A percentile compares a stretch with the other conserved stretches of the same genome.
Conservation (phyloP, 2,797 vertebrate species). For the Sparus aurata region DNA sequence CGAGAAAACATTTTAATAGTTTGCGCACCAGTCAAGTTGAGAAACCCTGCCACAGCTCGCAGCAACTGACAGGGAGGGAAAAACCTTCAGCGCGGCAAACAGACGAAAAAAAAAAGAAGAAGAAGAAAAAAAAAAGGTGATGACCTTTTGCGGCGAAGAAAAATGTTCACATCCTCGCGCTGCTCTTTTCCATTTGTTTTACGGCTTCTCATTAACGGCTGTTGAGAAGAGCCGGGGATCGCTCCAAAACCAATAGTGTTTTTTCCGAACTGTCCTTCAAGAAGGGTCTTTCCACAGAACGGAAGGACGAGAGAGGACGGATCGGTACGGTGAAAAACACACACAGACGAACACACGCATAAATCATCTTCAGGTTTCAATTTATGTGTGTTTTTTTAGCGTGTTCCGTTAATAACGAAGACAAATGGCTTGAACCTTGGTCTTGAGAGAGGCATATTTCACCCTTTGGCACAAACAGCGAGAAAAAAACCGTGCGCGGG, state of each 20-base stretch:
- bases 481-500: slow-evolving; percentile 25
- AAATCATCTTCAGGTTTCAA: slow-evolving; percentile 8
- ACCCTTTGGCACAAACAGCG: slow-evolving; percentile 18
- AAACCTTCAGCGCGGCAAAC: background rate
- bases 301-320: slow-evolving; percentile 2
- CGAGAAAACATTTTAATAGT: slow-evolving; percentile 26
- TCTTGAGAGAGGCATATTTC: slow-evolving; percentile 34
- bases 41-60: background rate
- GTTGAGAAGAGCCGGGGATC: background rate
- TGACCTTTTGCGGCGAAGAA: slow-evolving; percentile 12
- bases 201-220: slow-evolving; percentile 11
- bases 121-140: slow-evolving; percentile 12
- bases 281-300: slow-evolving; percentile 30
- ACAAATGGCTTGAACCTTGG: slow-evolving; percentile 40
- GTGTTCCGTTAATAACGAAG: slow-evolving; percentile 26
- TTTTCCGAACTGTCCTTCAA: slow-evolving; percentile 39
- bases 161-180: slow-evolving; percentile 10
- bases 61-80: background rate
- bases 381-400: slow-evolving; percentile 32
- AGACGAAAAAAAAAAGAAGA: background rate
- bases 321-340: background rate
- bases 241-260: slow-evolving; percentile 49
- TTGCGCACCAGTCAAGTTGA: slow-evolving; percentile 2
- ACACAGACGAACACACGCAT: background rate
- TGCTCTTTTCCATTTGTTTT: slow-evolving; percentile 30